Base-by-base conservation (phyloP, 2,888 invertebrate genomes). In the Tholera decimalis region DNA sequence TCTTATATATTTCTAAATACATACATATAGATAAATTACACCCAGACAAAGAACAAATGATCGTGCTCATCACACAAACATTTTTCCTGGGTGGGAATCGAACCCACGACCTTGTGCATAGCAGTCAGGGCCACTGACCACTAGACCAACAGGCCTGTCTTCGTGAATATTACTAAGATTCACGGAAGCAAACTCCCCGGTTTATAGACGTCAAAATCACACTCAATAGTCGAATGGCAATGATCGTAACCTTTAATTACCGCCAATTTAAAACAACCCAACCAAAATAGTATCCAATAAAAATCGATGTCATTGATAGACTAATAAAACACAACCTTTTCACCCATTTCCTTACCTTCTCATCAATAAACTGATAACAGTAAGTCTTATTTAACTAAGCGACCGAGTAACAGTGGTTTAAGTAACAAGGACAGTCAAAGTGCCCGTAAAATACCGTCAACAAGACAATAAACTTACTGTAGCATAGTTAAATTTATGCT, bases 361-460 rank as follows among this genome's bases (percentile, higher is more conserved):
- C 33, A 37, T 24, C 47, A 63, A 56, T 73, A 53, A 76, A 70
- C 54, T 59, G 37, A 20, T 39, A 55, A 47, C 44, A 63, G 24
- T 51, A 35, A 71, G 39, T 44, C 18, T 15, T 22, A 30, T 35
- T 47, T 43, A 55, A 57, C 20, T n/a, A 18, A 28, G 44, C 5
- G 22, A 4, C 9, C 37, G 18, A 28, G 62, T 43, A 47, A 66
- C 53, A 47, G 35, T 39, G 71, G 66, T 73, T 50, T 37, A 76
- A 59, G 33, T 75, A 60, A 64, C 61, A 64, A 11, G 51, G 49
- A 47, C 60, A 55, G 57, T 80, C 72, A 64, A 78, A 72, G 69
- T 22, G 30, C 41, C n/a, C 33, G 56, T 80, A 61, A 73, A 80
- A 70, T 56, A 24, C 55, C 62, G 80, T 80, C 75, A 75, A 72